These are phyloP conservation scores for Lanistes nyassanus DNA, from an alignment of 1,140 invertebrate species.

Conservation along the genomic window DNA sequence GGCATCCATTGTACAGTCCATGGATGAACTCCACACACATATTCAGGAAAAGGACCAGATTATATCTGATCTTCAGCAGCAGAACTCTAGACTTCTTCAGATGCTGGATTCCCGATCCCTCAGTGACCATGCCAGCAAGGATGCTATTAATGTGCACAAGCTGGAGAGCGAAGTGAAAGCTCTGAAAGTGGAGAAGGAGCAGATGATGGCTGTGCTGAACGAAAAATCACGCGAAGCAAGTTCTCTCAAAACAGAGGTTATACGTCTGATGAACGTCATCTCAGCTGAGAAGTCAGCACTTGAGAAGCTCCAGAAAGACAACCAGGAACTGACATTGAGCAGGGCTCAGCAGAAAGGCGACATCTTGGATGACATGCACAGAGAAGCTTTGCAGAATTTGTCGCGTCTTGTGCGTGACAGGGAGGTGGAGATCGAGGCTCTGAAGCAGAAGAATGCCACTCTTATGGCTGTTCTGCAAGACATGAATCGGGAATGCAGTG, in stretches of 20 bases:
- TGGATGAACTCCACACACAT: slow-evolving; percentile 43
- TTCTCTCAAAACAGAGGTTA: slow-evolving; percentile 65
- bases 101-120: slow-evolving; percentile 60
- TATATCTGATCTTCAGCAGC: slow-evolving; percentile 56
- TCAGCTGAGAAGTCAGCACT: slow-evolving; percentile 64
- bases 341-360: slow-evolving; percentile 36
- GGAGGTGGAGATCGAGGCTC: slow-evolving; percentile 68
- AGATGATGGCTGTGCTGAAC: slow-evolving; percentile 66
- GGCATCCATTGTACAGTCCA: slow-evolving; percentile 34
- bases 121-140: slow-evolving; percentile 40
- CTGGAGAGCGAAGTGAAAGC: slow-evolving; percentile 57
- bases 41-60: slow-evolving; percentile 56
- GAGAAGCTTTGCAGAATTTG: slow-evolving; percentile 66
- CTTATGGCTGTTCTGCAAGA: slow-evolving; percentile 65
- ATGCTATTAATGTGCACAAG: slow-evolving; percentile 48
- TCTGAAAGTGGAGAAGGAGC: slow-evolving; percentile 63
- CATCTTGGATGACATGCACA: slow-evolving; percentile 62
- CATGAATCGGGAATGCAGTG: slow-evolving; percentile 14
- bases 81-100: slow-evolving; percentile 55
- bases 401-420: slow-evolving; percentile 67
- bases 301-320: slow-evolving; percentile 64
- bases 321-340: slow-evolving; percentile 50
- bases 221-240: slow-evolving; percentile 67
- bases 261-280: slow-evolving; percentile 64
- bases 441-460: slow-evolving; percentile 66